phyloP scores from a whole-genome alignment of 2,888 invertebrate species.

The Magallana nippona region DNA sequence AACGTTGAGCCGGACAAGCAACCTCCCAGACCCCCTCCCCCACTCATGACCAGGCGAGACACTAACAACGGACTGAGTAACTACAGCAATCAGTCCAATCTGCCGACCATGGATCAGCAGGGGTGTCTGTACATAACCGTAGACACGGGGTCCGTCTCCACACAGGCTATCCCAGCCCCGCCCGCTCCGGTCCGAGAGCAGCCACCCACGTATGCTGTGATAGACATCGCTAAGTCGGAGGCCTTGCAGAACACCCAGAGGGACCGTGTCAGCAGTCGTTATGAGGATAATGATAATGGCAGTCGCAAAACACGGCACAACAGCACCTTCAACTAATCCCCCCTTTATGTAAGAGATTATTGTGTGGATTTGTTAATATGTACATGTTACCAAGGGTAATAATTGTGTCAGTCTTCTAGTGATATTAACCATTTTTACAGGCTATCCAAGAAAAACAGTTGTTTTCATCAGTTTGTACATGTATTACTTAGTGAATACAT shows the following conservation, averaged over 20 bases:
- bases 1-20: conserved; percentile 58
- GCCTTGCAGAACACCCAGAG: conserved; percentile 88
- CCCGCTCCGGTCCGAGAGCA: conserved; percentile 71
- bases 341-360: background rate
- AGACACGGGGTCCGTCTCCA: background rate
- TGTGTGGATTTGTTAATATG: background rate
- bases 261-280: conserved; percentile 77
- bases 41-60: conserved; percentile 22
- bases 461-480: background rate
- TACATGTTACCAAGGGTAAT: background rate
- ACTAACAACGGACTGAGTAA: conserved; percentile 61
- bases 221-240: conserved; percentile 95
- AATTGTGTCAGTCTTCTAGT: background rate
- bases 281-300: conserved; percentile 80
- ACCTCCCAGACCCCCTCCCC: conserved; percentile 39
- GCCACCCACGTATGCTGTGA: conserved; percentile 88
- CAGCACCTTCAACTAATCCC: conserved; percentile 69
- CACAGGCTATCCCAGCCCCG: conserved; percentile 4
- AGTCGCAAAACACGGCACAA: conserved; percentile 74
- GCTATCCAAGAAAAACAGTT: background rate
- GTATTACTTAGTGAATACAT: too few relatives aligned
- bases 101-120: conserved; percentile 46
- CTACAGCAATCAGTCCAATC: conserved; percentile 59
- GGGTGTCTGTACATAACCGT: conserved; percentile 33
- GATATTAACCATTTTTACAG: conserved; percentile 9